These are phyloP conservation scores for Leptosomus discolor DNA, from an alignment of 2,113 vertebrate genomes.

Conservation along the genomic window DNA sequence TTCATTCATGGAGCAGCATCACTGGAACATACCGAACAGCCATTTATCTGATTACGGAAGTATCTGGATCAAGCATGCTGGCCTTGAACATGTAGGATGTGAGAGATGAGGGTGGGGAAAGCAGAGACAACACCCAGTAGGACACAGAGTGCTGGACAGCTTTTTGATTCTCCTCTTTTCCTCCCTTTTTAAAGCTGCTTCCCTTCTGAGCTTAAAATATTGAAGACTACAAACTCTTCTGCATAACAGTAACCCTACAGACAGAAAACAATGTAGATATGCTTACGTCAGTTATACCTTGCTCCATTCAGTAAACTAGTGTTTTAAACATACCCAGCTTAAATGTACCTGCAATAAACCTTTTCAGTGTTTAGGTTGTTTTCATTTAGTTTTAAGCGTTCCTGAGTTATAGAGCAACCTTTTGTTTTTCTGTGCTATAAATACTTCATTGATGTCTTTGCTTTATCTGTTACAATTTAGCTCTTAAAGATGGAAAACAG, in stretches of 20 bases:
- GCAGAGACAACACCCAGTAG: background rate
- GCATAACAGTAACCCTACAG: background rate
- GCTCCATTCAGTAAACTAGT: background rate
- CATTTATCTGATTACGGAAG: background rate
- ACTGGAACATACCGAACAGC: background rate
- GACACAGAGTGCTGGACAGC: background rate
- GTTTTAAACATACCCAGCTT: background rate
- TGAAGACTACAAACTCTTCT: background rate
- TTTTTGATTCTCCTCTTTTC: background rate
- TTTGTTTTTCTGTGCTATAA: background rate
- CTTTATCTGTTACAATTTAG: background rate
- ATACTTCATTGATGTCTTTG: background rate
- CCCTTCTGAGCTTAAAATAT: background rate
- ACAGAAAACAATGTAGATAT: background rate
- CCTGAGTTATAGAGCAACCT: background rate
- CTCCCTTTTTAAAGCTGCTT: background rate
- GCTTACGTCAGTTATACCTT: background rate
- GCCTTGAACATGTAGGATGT: background rate
- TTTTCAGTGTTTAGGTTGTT: background rate
- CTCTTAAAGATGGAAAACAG: background rate
- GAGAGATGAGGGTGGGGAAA: background rate
- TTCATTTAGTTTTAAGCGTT: background rate
- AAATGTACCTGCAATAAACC: background rate
- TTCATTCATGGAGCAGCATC: background rate
- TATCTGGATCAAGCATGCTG: background rate